Base-by-base conservation (phyloP, 2,113 vertebrate species). In the Cervus canadensis region DNA sequence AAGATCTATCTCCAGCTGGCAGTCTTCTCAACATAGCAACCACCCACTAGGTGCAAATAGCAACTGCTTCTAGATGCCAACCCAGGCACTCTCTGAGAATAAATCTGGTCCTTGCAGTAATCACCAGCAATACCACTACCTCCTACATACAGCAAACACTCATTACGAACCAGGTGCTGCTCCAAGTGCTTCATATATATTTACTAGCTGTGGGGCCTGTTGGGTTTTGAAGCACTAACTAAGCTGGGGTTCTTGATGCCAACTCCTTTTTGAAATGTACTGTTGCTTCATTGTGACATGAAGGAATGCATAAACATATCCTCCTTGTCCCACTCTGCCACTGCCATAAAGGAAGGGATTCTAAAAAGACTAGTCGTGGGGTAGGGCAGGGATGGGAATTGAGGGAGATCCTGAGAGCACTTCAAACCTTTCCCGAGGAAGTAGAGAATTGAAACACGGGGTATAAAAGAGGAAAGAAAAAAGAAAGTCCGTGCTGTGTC, bases 1-100 rank as follows among this genome's bases (percentile, higher is more conserved):
- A 30, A 78, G 40, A 10, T 62, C 52, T 40, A 6, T 56, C n/a
- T 93, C 79, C 17, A 87, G 16, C 43, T 79, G 83, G 83, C 59
- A 56, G 59, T 83, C 88, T 95, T 87, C 67, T 93, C 81, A 88
- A 97, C 28, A n/a, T 26, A 92, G 89, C 48, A 90, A 64, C 59
- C 10, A 23, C 23, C 59, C 30, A 43, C 23, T 57, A 16, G 50
- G 28, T 64, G n/a, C 59, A 88, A 92, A 91, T 1, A 94, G 81
- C 57, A 93, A 71, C 60, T 28, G 19, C 78, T 74, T 94, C 67
- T 57, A 14, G 43, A 57, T 52, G 71, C 16, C 67, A 91, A 19
- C 25, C 19, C 33, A 85, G 62, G 71, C 2, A 6, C 19, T 26
- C 9, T 28, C 50, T 33, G 7, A 40, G 52, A 30, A 33, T 30